phyloP scores from a whole-genome alignment of 2,797 vertebrate genomes.

The Brachymystax lenok region DNA sequence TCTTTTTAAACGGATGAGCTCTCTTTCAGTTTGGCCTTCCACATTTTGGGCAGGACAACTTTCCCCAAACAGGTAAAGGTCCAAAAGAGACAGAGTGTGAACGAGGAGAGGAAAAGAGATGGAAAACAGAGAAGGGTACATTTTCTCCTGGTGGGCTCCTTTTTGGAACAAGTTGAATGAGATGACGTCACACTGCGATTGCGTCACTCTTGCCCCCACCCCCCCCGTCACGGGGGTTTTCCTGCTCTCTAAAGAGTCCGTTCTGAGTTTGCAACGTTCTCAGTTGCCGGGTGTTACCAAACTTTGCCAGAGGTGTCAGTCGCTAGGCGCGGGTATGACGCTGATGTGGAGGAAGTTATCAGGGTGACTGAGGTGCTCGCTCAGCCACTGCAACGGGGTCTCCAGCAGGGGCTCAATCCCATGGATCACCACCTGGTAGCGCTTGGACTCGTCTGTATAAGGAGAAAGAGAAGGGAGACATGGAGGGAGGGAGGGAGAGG shows the following conservation, averaged over 20 bases:
- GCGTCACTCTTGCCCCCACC: not conserved
- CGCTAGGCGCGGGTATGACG: constrained; percentile 83
- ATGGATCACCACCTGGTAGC: constrained; percentile 93
- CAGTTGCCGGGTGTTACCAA: not conserved
- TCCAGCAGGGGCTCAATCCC: constrained; percentile 96
- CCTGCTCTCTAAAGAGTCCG: not conserved
- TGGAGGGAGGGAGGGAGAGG: not conserved
- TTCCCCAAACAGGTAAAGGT: not conserved
- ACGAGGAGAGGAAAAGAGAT: constrained; percentile 55
- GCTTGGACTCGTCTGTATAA: constrained; percentile 85
- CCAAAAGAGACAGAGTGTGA: not conserved
- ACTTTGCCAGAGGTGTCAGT: constrained; percentile 72
- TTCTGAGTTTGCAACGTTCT: not conserved
- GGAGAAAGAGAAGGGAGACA: constrained; percentile 18
- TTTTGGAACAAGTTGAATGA: not conserved
- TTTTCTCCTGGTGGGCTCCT: not conserved
- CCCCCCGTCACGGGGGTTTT: not conserved
- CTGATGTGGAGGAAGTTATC: constrained; percentile 99
- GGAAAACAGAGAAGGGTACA: constrained; percentile 41
- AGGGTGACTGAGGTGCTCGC: constrained; percentile 97
- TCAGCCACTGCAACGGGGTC: constrained; percentile 96
- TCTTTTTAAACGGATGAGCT: constrained; percentile 25
- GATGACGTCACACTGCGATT: not conserved
- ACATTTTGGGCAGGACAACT: not conserved
- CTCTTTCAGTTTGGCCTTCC: constrained; percentile 59